Conservation (phyloP, 2,888 invertebrate genomes). For the Anodontia alba region DNA sequence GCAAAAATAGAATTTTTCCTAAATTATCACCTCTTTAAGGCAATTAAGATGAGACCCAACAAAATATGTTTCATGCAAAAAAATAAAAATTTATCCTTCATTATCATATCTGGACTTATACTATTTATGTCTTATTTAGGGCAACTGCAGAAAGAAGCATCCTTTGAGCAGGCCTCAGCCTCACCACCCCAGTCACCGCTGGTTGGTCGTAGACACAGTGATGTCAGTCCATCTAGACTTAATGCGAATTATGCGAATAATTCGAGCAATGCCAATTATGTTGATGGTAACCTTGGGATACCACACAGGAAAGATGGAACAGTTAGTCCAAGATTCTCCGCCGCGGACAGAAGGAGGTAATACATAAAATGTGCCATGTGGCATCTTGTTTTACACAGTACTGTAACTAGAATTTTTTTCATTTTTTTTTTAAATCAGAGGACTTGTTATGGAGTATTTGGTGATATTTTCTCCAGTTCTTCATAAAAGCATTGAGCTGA, state of each 20-base stretch:
- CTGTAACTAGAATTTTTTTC: too few species aligned
- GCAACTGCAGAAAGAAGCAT: conserved; percentile 74
- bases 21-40: too few species aligned
- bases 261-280: conserved; percentile 30
- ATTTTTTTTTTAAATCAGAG: too few species aligned
- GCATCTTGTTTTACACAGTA: too few species aligned
- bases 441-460: too few species aligned
- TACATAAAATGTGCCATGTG: background rate
- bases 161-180: conserved; percentile 72
- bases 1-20: too few species aligned
- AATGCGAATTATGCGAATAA: conserved; percentile 24
- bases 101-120: too few species aligned
- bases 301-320: conserved; percentile 47
- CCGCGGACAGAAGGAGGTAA: conserved; percentile 70
- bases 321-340: conserved; percentile 65
- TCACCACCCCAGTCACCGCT: conserved; percentile 72
- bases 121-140: conserved; percentile 51
- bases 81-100: too few species aligned
- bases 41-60: too few species aligned
- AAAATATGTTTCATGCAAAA: too few species aligned
- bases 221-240: conserved; percentile 9
- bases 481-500: too few species aligned
- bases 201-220: conserved; percentile 46
- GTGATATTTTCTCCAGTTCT: too few species aligned
- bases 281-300: conserved; percentile 22